Conservation (phyloP, 2,113 vertebrate genomes). For the Bambusicola thoracicus region DNA sequence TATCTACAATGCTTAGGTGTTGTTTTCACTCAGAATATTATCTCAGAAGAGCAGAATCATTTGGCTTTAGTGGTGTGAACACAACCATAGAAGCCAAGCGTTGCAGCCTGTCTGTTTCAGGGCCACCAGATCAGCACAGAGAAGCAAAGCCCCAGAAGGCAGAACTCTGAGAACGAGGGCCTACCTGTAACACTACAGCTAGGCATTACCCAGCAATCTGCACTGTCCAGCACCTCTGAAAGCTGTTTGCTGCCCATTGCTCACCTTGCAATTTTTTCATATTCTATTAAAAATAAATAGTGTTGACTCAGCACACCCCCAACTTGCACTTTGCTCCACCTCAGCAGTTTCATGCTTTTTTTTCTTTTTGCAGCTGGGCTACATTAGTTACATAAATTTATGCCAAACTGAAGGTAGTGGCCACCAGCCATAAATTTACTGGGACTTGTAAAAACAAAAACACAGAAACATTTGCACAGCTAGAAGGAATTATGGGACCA, state of each 20-base stretch:
- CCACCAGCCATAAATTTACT: neutral
- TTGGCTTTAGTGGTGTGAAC: neutral
- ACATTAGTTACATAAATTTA: rapidly evolving
- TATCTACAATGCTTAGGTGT: neutral
- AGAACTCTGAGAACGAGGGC: rapidly evolving
- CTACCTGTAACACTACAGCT: neutral
- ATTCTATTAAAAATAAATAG: neutral
- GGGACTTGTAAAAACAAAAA: neutral
- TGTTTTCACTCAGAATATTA: neutral
- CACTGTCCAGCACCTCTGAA: rapidly evolving
- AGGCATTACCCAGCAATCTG: neutral
- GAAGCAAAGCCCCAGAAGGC: neutral
- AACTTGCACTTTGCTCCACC: neutral
- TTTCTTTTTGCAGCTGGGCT: neutral
- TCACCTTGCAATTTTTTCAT: neutral
- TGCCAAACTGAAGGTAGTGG: neutral
- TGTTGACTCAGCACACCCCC: neutral
- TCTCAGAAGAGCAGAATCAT: neutral
- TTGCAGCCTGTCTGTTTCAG: neutral
- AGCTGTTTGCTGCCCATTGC: neutral
- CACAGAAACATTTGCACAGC: neutral
- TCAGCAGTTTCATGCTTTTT: neutral
- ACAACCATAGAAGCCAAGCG: neutral
- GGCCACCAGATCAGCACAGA: rapidly evolving
- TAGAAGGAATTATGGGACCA: neutral